A percentile compares a stretch with the other conserved stretches of the same genome.
These are phyloP conservation scores for Dorcus hopei DNA, from an alignment of 2,888 invertebrate species.

Conservation along the genomic window DNA sequence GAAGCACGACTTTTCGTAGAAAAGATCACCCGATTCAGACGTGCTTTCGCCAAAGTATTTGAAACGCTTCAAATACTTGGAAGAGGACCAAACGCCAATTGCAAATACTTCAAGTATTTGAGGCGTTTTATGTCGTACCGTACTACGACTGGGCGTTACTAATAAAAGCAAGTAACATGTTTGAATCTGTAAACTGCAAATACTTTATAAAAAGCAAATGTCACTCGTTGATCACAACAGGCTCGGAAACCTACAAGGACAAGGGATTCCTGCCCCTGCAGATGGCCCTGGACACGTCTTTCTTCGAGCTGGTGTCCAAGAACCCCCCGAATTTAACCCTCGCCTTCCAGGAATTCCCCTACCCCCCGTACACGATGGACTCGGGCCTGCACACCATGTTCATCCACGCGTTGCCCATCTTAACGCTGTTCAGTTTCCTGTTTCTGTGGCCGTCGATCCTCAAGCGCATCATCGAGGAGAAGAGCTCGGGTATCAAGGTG, in stretches of 20 bases:
- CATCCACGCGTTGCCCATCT: slow-evolving; percentile 42
- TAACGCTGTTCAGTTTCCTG: slow-evolving; percentile 50
- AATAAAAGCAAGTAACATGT: no score
- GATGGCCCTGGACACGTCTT: slow-evolving; percentile 59
- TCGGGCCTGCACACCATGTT: slow-evolving; percentile 37
- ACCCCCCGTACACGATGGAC: slow-evolving; percentile 48
- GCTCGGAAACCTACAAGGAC: slow-evolving; percentile 47
- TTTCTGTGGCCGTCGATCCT: slow-evolving; percentile 55
- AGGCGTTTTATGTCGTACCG: no score
- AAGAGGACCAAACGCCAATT: no score
- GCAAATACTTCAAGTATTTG: no score
- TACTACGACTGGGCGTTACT: no score
- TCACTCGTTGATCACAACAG: slow-evolving; percentile 28
- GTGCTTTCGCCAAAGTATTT: no score
- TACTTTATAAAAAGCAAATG: no score
- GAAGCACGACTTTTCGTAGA: no score
- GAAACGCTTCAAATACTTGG: no score
- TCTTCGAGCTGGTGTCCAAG: slow-evolving; percentile 44
- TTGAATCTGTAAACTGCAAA: no score
- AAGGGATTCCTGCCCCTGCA: slow-evolving; percentile 58
- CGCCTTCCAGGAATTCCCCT: slow-evolving; percentile 56
- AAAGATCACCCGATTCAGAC: no score
- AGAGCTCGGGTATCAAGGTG: slow-evolving; percentile 58
- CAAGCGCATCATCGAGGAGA: slow-evolving; percentile 59
- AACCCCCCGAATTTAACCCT: slow-evolving; percentile 33